A percentile compares a stretch with the other conserved stretches of the same genome.
phyloP scores from a whole-genome alignment of 2,113 vertebrate species.

The Percina caprodes region DNA sequence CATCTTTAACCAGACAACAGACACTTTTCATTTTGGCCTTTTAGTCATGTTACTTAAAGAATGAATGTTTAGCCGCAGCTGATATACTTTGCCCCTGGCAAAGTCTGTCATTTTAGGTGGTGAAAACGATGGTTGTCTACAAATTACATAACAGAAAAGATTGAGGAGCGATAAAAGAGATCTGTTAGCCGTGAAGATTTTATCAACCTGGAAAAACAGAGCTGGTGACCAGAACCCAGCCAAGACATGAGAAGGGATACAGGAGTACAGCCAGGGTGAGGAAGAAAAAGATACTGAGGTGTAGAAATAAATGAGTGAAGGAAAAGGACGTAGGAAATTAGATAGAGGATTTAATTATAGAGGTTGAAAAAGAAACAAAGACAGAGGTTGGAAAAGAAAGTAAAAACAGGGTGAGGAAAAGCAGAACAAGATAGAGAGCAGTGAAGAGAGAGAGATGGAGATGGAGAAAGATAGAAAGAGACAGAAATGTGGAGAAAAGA shows the following conservation, averaged over 20 bases:
- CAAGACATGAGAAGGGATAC: not conserved
- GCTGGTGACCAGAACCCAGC: not conserved
- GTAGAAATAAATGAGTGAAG: too few species aligned
- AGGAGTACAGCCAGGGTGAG: too few species aligned
- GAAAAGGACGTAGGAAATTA: not conserved
- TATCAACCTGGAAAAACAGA: not conserved
- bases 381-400: not conserved
- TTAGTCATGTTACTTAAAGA: not conserved
- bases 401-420: not conserved
- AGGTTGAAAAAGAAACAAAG: too few species aligned
- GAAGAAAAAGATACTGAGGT: not conserved
- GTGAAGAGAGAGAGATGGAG: not conserved
- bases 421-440: not conserved
- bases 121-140: not conserved
- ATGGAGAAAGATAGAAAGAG: not conserved
- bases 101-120: not conserved
- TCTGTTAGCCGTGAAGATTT: not conserved
- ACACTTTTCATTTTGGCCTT: not conserved
- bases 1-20: not conserved
- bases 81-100: not conserved
- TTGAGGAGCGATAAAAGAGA: not conserved
- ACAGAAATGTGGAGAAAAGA: conserved; percentile 17
- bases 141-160: not conserved
- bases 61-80: too few species aligned
- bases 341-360: not conserved